phyloP scores from a whole-genome alignment of 1,140 invertebrate species.

The Anagrus nilaparvatae region DNA sequence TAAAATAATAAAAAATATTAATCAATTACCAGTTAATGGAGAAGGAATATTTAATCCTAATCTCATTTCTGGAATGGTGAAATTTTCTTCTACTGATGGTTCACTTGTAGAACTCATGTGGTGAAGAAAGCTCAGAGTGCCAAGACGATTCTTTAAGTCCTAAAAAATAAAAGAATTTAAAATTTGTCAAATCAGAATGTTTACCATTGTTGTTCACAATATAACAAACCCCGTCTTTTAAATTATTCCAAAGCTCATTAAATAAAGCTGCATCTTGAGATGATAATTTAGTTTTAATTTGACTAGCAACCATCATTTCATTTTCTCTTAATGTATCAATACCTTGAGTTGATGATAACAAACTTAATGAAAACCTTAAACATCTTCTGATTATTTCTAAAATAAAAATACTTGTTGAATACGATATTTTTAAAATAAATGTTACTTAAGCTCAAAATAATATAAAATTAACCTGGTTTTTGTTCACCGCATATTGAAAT shows the following conservation, averaged over 20 bases:
- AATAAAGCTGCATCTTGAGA: slow-evolving; percentile 28
- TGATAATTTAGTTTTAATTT: slow-evolving; percentile 34
- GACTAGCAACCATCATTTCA: slow-evolving; percentile 30
- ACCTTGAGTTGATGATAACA: slow-evolving; percentile 33
- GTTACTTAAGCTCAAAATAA: neutral
- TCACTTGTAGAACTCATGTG: slow-evolving; percentile 28
- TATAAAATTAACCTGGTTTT: slow-evolving; percentile 29
- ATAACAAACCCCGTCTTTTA: slow-evolving; percentile 33
- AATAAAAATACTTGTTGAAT: slow-evolving; percentile 10
- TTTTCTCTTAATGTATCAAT: slow-evolving; percentile 32
- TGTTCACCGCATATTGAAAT: slow-evolving; percentile 36
- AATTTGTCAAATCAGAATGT: neutral
- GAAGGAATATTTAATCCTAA: slow-evolving; percentile 25
- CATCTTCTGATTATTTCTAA: slow-evolving; percentile 11
- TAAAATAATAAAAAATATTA: slow-evolving; percentile 7
- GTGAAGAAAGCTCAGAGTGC: slow-evolving; percentile 30
- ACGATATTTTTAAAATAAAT: slow-evolving; percentile 2
- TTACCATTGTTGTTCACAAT: slow-evolving; percentile 9
- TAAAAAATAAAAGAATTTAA: slow-evolving; percentile 17
- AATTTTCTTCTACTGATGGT: slow-evolving; percentile 25
- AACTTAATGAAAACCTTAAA: slow-evolving; percentile 32
- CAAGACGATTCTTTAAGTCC: slow-evolving; percentile 31
- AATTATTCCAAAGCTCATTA: slow-evolving; percentile 36
- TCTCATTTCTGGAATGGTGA: slow-evolving; percentile 31
- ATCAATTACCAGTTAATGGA: slow-evolving; percentile 30